Conservation (phyloP, 2,113 vertebrate species). For the Lepisosteus oculatus region DNA sequence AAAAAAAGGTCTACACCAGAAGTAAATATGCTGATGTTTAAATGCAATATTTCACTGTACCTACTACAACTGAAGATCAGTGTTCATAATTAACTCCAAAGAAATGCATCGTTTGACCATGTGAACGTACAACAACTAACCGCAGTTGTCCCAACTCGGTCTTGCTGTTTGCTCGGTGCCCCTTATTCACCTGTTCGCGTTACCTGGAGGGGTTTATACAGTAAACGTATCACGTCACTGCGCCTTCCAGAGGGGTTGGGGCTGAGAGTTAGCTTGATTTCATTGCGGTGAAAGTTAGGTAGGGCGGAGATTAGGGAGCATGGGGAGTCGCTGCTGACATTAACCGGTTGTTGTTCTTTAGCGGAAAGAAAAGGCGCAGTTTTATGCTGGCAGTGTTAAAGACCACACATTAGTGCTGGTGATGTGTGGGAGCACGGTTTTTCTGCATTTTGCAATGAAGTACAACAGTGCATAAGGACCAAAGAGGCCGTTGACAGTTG, state of each 20-base stretch:
- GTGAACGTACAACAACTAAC: too few species aligned
- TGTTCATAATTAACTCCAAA: too few species aligned
- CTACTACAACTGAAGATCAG: too few species aligned
- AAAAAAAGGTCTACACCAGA: too few species aligned
- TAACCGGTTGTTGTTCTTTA: slow-evolving; percentile 6
- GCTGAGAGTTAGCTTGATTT: slow-evolving; percentile 16
- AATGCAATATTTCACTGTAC: too few species aligned
- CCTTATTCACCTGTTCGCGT: too few species aligned
- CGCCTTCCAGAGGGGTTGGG: slow-evolving; percentile 10
- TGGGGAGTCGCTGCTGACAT: slow-evolving; percentile 22
- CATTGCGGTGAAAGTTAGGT: slow-evolving; percentile 29
- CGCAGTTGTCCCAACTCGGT: too few species aligned
- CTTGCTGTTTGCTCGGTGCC: too few species aligned
- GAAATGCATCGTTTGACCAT: too few species aligned
- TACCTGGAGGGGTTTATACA: too few species aligned
- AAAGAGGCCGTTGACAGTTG: slow-evolving; percentile 43
- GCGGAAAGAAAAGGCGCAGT: not conserved
- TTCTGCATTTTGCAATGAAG: slow-evolving; percentile 25
- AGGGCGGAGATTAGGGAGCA: slow-evolving; percentile 32
- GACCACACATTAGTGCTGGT: not conserved
- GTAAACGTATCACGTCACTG: slow-evolving; percentile 25
- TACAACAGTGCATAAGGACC: not conserved
- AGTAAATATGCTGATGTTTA: too few species aligned
- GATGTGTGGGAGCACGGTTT: slow-evolving; percentile 4
- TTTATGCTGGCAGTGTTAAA: slow-evolving; percentile 1